phyloP scores from a whole-genome alignment of 2,797 vertebrate species.

The Coluber constrictor region DNA sequence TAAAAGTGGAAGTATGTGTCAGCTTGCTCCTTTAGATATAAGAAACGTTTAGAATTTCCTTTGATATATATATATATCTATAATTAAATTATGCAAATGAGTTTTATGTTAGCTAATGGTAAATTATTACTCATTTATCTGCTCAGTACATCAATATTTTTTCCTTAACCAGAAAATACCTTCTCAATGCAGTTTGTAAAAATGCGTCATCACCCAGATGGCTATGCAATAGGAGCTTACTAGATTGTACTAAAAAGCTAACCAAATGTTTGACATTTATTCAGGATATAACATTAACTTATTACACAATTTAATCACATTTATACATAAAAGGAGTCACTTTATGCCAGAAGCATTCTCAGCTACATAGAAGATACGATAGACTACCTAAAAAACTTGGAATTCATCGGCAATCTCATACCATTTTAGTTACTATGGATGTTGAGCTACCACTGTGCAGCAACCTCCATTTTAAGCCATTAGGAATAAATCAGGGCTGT shows the following conservation, averaged over 20 bases:
- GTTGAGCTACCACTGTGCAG: neutral
- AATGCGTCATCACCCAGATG: neutral
- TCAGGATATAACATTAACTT: neutral
- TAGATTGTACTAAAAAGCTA: neutral
- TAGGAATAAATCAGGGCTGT: neutral
- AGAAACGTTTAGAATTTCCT: neutral
- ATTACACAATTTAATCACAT: neutral
- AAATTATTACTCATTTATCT: neutral
- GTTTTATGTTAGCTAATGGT: neutral
- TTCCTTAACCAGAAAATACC: conserved; percentile 5
- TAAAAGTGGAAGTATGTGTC: neutral
- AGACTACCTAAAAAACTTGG: neutral
- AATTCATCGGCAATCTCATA: neutral
- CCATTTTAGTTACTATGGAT: neutral
- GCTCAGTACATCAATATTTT: neutral
- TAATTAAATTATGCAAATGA: neutral
- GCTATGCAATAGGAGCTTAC: neutral
- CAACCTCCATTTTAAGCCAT: neutral
- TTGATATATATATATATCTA: neutral
- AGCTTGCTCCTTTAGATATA: neutral
- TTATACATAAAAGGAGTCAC: neutral
- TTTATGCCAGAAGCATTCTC: neutral
- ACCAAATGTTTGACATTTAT: neutral
- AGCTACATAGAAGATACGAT: neutral
- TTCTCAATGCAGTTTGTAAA: neutral